Conservation (phyloP, 2,888 invertebrate species). For the Antitype chi region DNA sequence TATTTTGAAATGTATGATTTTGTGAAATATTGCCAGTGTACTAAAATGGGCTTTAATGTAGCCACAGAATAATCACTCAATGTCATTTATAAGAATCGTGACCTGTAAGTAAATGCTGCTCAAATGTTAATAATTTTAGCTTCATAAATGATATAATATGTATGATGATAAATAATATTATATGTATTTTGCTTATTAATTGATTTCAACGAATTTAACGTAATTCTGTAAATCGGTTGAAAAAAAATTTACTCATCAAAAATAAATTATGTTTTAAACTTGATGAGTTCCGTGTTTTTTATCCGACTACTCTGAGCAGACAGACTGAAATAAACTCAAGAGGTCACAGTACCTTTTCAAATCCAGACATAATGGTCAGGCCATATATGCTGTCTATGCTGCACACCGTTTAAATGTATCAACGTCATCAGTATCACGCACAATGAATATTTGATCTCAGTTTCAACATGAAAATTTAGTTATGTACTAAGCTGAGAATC, state of each 20-base stretch:
- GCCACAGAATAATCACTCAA: not conserved
- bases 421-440: not conserved
- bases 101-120: not conserved
- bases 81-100: not conserved
- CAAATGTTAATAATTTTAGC: not conserved
- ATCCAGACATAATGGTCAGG: not conserved
- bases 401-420: not conserved
- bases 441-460: not conserved
- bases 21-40: conserved; percentile 1
- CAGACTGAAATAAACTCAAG: not conserved
- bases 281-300: not conserved
- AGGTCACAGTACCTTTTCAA: not conserved
- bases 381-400: not conserved
- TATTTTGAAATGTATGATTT: conserved; percentile 1
- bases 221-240: not conserved
- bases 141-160: not conserved
- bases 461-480: too few species aligned
- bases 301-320: not conserved
- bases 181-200: too few species aligned
- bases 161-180: not conserved
- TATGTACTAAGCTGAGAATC: too few species aligned
- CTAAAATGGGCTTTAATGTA: not conserved
- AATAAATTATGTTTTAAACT: too few species aligned
- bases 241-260: not conserved
- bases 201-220: too few species aligned